phyloP scores from a whole-genome alignment of 2,113 vertebrate genomes.

The Hepsetus odoe region DNA sequence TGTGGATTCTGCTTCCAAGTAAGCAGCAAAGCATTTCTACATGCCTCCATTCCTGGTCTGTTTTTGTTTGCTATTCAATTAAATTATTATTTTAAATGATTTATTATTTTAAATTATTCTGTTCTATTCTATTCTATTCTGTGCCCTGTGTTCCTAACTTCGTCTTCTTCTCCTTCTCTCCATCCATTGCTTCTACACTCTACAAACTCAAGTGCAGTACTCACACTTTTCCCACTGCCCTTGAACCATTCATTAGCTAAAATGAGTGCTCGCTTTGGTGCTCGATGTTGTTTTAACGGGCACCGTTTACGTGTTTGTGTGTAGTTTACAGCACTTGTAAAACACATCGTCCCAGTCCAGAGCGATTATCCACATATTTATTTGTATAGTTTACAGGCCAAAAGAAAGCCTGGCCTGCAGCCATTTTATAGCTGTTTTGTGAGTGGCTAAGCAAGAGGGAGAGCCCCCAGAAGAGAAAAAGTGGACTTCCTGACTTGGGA shows the following conservation, averaged over 20 bases:
- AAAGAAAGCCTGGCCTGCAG: constrained; percentile 63
- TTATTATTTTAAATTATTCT: neutral
- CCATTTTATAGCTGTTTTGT: neutral
- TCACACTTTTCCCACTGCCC: neutral
- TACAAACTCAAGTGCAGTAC: neutral
- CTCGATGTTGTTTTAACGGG: constrained; percentile 74
- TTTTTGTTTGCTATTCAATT: neutral
- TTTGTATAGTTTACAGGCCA: constrained; percentile 75
- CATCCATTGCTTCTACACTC: neutral
- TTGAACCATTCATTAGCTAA: constrained; percentile 72
- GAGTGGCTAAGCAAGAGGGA: neutral
- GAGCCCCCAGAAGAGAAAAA: neutral
- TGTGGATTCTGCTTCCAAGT: too few species aligned
- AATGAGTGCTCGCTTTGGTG: constrained; percentile 74
- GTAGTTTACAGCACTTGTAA: constrained; percentile 74
- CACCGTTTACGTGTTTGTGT: constrained; percentile 76
- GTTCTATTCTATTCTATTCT: neutral
- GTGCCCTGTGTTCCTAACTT: neutral
- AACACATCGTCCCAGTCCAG: constrained; percentile 73
- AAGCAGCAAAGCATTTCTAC: too few species aligned
- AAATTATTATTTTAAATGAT: neutral
- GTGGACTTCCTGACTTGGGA: neutral
- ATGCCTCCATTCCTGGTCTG: too few species aligned
- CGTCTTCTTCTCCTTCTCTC: neutral
- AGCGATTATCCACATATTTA: constrained; percentile 74